Conservation (phyloP, 2,797 vertebrate species). For the Tauraco hartlaubi region DNA sequence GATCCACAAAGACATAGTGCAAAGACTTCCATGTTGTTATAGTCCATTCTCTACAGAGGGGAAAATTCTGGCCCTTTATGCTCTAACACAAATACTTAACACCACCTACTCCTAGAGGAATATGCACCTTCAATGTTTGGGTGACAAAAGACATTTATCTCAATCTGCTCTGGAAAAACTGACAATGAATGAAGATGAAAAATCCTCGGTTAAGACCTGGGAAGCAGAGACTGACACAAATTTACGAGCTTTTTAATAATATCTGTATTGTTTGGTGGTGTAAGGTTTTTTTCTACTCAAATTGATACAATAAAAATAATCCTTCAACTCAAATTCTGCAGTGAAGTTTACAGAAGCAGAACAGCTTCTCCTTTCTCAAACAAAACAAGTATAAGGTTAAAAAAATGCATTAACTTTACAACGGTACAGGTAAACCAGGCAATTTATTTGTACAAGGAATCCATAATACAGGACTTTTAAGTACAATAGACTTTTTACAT, state of each 20-base stretch:
- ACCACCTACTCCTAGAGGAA: background rate
- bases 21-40: background rate
- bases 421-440: background rate
- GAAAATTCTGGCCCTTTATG: background rate
- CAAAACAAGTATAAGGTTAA: constrained; percentile 33
- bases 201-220: constrained; percentile 15
- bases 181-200: constrained; percentile 46
- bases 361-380: constrained; percentile 11
- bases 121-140: constrained; percentile 6
- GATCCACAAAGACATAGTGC: background rate
- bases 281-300: background rate
- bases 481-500: constrained; percentile 1
- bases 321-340: constrained; percentile 5
- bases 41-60: background rate
- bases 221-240: constrained; percentile 32
- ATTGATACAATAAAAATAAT: constrained; percentile 10
- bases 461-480: background rate
- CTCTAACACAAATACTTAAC: background rate
- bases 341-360: constrained; percentile 1
- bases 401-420: constrained; percentile 46
- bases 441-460: constrained; percentile 13
- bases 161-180: constrained; percentile 40
- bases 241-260: constrained; percentile 4
- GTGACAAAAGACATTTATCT: constrained; percentile 49
- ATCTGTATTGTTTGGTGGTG: background rate